Conservation (phyloP, 1,140 invertebrate genomes). For the Cepaea nemoralis region DNA sequence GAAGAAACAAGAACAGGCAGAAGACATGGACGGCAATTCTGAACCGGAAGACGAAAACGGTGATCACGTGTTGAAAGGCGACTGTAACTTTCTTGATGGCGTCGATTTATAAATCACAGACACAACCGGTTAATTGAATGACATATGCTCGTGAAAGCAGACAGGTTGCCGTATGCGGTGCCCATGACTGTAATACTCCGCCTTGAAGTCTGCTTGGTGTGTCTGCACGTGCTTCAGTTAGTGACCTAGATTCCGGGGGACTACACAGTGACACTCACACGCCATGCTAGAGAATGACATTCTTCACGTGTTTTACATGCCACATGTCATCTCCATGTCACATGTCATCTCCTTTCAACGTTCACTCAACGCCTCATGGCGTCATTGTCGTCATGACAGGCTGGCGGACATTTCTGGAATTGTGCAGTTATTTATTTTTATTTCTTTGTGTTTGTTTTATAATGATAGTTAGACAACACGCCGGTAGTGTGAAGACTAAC, state of each 20-base stretch:
- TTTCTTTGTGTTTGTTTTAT: no score
- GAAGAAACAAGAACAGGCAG: slow-evolving; percentile 93
- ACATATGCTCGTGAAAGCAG: background rate
- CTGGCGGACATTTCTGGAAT: no score
- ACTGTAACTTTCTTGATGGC: slow-evolving; percentile 43
- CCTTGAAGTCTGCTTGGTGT: background rate
- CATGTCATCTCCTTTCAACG: no score
- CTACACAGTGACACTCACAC: background rate
- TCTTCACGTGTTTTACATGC: no score
- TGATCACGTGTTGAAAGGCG: slow-evolving; percentile 46
- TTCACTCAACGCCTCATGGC: no score
- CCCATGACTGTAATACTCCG: background rate
- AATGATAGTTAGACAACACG: no score
- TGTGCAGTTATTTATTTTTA: no score
- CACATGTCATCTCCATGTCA: no score
- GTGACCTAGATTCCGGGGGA: background rate
- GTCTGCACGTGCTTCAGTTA: background rate
- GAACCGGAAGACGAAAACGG: slow-evolving; percentile 75
- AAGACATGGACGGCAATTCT: slow-evolving; percentile 79
- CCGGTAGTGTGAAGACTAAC: no score
- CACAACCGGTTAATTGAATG: background rate
- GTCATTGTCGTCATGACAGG: no score
- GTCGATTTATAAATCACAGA: slow-evolving; percentile 22
- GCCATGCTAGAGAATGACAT: no score
- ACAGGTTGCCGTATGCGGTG: background rate